Percentiles rank a stretch among this genome's conserved stretches.
phyloP scores from a whole-genome alignment of 2,113 vertebrate genomes.

The Ondatra zibethicus region DNA sequence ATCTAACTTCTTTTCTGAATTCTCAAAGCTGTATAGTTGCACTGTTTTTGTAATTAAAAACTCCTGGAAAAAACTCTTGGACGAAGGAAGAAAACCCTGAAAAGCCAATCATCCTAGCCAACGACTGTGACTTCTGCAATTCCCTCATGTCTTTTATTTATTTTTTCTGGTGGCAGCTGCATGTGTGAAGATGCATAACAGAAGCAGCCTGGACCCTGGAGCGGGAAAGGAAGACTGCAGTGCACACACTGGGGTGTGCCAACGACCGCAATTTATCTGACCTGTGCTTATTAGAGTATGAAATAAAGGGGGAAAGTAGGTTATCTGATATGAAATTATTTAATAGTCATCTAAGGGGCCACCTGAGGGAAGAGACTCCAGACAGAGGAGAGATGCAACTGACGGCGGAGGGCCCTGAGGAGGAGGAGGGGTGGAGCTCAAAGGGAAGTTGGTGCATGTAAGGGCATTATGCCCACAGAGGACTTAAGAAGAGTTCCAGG shows the following conservation, averaged over 20 bases:
- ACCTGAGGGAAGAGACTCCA: background rate
- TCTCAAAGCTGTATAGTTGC: constrained; percentile 33
- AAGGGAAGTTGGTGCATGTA: background rate
- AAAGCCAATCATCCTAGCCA: constrained; percentile 6
- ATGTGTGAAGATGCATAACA: background rate
- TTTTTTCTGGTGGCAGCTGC: background rate
- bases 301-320: constrained; percentile 7
- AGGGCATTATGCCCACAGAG: background rate
- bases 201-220: background rate
- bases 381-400: background rate
- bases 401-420: background rate
- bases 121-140: background rate
- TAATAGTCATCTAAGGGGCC: background rate
- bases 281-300: background rate
- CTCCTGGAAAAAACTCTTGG: constrained; percentile 1
- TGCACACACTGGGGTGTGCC: background rate
- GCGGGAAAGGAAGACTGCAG: background rate
- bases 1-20: constrained; percentile 39
- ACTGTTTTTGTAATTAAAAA: constrained; percentile 50
- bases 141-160: background rate
- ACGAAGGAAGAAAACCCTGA: background rate
- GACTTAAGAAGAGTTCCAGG: background rate
- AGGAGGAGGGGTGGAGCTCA: background rate
- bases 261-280: background rate
- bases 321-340: constrained; percentile 29